Base-by-base conservation (phyloP, 2,113 vertebrate genomes). In the Ia io region DNA sequence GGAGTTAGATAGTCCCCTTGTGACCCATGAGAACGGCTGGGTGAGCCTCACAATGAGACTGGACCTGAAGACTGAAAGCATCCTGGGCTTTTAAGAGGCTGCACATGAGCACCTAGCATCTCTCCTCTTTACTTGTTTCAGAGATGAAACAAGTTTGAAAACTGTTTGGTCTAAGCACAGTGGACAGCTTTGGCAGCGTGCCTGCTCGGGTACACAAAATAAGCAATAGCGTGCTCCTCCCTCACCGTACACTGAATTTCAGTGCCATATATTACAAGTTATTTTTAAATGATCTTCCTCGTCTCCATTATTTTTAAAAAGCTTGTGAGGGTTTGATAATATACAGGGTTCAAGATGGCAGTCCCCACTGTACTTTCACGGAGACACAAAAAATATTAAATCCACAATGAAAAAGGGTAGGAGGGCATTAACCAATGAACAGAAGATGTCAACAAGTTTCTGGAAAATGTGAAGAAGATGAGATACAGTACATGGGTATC, bases 61-160 rank as follows among this genome's bases (percentile, higher is more conserved):
- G 10, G 28, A 20, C 35, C 51, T 47, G 37, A 25, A 20, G 28
- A 51, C 44, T 83, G 70, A 40, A 35, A 40, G 23, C 51, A 11
- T 14, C 65, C 10, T 79, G 14, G 2, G 7, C 65, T 35, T 59
- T 16, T 44, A 87, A 44, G 44, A 40, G 17, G 79, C 88, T 23
- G 32, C 37, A 18, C 10, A 12, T 49, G 2, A 40, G 37, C 53
- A 16, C 67, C 28, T n/a, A 11, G 12, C 23, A 3, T 35, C 9
- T 78, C 47, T 86, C 89, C 63, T 84, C 74, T 94, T 61, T 1
- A 4, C 61, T 95, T 53, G 73, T 93, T 92, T 65, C 97, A 96
- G 70, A 95, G 91, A 88, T 94, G 85, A 83, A 84, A 97, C 80
- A 93, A 76, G 67, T 94, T 76, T 92, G 92, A 25, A 93, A 89